phyloP scores from a whole-genome alignment of 2,113 vertebrate species.

The Poeciliopsis turrubarensis region DNA sequence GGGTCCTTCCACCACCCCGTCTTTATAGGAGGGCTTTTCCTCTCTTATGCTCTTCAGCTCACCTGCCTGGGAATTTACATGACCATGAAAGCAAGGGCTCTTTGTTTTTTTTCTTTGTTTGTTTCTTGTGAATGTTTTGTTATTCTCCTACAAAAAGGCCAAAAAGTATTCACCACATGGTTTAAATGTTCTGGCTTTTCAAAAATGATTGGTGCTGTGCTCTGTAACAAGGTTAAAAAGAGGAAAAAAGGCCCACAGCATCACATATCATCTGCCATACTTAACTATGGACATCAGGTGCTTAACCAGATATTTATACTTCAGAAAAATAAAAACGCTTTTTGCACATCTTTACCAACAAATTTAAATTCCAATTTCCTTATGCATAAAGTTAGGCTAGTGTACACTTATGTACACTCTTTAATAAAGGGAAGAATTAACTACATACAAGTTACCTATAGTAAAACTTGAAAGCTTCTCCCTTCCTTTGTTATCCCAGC shows the following conservation, averaged over 20 bases:
- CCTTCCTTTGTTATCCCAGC: conserved; percentile 6
- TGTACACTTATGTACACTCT: background rate
- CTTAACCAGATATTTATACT: background rate
- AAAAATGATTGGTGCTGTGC: background rate
- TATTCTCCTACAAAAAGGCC: background rate
- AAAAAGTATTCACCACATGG: background rate
- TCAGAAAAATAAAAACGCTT: background rate
- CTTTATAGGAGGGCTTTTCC: too few relatives aligned
- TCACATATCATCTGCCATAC: too few relatives aligned
- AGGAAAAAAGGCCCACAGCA: background rate
- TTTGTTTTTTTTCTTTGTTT: background rate
- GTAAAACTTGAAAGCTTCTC: background rate
- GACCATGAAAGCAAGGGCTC: background rate
- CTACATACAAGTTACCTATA: background rate
- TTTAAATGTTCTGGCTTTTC: background rate
- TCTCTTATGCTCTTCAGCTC: background rate
- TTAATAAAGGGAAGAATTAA: background rate
- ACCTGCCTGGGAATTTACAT: background rate
- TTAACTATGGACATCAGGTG: background rate
- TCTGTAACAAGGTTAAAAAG: background rate
- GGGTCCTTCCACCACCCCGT: too few relatives aligned
- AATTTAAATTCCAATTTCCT: background rate
- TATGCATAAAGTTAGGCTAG: background rate
- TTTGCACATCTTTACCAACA: background rate
- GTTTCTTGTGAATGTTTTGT: too few relatives aligned